Percentiles rank a stretch among this genome's conserved stretches.
Conservation (phyloP, 2,888 invertebrate species). For the Acrobasis suavella region DNA sequence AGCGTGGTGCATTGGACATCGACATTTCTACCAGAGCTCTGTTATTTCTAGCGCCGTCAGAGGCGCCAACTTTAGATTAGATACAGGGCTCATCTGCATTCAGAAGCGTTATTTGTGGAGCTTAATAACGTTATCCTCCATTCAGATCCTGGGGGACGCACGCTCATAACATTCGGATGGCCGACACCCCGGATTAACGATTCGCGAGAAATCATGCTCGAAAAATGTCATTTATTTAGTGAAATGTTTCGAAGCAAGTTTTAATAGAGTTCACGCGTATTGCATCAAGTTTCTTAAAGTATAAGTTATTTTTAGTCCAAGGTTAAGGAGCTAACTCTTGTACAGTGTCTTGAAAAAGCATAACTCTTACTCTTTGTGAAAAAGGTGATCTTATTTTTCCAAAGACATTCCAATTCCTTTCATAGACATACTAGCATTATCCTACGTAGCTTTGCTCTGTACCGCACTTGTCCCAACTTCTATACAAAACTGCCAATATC, state of each 20-base stretch:
- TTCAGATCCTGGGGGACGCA: conserved; percentile 53
- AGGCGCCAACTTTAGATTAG: conserved; percentile 73
- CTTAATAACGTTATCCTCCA: conserved; percentile 62
- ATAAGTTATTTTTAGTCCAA: too few relatives aligned
- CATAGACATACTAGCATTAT: too few relatives aligned
- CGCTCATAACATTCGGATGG: conserved; percentile 32
- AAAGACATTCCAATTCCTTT: too few relatives aligned
- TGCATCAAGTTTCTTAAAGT: too few relatives aligned
- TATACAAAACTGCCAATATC: too few relatives aligned
- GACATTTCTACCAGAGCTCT: conserved; percentile 65
- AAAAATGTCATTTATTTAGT: conserved; percentile 28
- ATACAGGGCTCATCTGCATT: conserved; percentile 71
- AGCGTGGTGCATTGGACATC: conserved; percentile 62
- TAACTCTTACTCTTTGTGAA: too few relatives aligned
- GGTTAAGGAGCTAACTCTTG: too few relatives aligned
- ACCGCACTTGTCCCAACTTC: too few relatives aligned
- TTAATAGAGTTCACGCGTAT: too few relatives aligned
- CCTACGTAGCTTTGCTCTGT: too few relatives aligned
- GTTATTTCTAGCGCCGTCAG: conserved; percentile 69
- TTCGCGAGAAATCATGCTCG: conserved; percentile 18
- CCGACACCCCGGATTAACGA: conserved; percentile 23
- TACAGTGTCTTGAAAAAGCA: too few relatives aligned
- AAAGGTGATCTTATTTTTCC: too few relatives aligned
- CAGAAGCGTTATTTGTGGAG: conserved; percentile 66
- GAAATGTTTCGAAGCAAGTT: conserved; percentile 14